phyloP scores from a whole-genome alignment of 2,113 vertebrate genomes.

The Montifringilla adamsi region DNA sequence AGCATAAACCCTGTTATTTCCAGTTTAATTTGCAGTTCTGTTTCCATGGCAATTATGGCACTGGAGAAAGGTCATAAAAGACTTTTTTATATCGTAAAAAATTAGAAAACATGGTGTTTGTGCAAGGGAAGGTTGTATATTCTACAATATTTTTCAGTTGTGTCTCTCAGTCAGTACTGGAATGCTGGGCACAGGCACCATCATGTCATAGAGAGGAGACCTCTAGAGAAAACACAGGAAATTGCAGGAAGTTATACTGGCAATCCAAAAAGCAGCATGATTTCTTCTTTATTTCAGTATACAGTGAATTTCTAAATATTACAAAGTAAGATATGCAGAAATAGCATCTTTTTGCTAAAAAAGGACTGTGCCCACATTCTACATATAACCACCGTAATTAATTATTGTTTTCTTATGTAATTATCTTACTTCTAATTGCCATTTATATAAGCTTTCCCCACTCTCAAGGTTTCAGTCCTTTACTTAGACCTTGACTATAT shows the following conservation, averaged over 20 bases:
- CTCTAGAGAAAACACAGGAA: slow-evolving; percentile 11
- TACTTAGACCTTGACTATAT: background rate
- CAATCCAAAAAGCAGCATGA: background rate
- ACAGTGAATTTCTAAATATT: background rate
- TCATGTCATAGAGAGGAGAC: background rate
- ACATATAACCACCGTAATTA: background rate
- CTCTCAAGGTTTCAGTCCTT: background rate
- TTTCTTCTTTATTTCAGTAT: background rate
- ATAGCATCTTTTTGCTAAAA: background rate
- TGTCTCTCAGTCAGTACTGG: background rate
- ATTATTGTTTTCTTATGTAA: background rate
- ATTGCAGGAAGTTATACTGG: background rate
- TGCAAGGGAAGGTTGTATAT: background rate
- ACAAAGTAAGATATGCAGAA: background rate
- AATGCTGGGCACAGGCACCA: background rate
- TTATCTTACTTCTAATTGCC: background rate
- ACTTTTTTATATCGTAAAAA: slow-evolving; percentile 45
- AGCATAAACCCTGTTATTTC: slow-evolving; percentile 61
- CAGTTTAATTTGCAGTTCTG: slow-evolving; percentile 71
- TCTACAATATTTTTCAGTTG: background rate
- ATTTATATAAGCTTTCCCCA: background rate
- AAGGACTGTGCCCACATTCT: background rate
- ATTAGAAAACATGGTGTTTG: slow-evolving; percentile 12
- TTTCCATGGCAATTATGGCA: slow-evolving; percentile 78
- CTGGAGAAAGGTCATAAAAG: slow-evolving; percentile 27